Percentiles rank a stretch among this genome's conserved stretches.
Conservation (phyloP, 2,113 vertebrate genomes). For the Sapayoa aenigma region DNA sequence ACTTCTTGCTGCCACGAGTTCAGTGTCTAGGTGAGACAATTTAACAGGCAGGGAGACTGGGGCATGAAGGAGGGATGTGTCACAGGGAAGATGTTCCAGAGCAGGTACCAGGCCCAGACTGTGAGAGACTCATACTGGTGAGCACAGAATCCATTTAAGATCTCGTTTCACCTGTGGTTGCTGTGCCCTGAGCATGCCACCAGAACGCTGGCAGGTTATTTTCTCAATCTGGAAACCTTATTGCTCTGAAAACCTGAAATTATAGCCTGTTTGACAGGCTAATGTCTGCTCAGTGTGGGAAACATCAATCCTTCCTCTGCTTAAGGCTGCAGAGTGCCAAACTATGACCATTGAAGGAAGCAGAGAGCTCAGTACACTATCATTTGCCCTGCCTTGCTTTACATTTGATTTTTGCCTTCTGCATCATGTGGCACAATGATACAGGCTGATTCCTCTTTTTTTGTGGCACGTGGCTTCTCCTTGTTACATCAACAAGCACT, state of each 20-base stretch:
- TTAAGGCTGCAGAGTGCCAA: not conserved
- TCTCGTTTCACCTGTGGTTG: not conserved
- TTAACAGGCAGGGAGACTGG: not conserved
- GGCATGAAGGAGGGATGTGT: not conserved
- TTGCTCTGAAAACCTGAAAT: not conserved
- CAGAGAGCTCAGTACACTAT: not conserved
- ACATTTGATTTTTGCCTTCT: not conserved
- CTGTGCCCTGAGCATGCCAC: not conserved
- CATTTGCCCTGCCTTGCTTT: not conserved
- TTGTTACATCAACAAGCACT: not conserved
- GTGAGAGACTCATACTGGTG: not conserved
- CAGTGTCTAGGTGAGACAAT: accelerated
- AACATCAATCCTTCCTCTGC: not conserved
- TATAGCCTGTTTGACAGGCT: not conserved
- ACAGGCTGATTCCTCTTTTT: not conserved
- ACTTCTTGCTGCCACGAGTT: not conserved
- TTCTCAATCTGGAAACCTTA: not conserved
- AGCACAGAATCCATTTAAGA: not conserved
- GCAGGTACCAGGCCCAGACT: not conserved
- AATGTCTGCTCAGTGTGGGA: not conserved
- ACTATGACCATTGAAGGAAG: not conserved
- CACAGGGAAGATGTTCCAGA: not conserved
- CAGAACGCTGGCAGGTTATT: not conserved
- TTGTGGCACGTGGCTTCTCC: not conserved
- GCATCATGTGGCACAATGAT: not conserved